Percentiles rank a stretch among this genome's conserved stretches.
Evolutionary conservation across 2,113 vertebrate genomes (phyloP).

Genomic region (Syngnathus typhle): DNA sequence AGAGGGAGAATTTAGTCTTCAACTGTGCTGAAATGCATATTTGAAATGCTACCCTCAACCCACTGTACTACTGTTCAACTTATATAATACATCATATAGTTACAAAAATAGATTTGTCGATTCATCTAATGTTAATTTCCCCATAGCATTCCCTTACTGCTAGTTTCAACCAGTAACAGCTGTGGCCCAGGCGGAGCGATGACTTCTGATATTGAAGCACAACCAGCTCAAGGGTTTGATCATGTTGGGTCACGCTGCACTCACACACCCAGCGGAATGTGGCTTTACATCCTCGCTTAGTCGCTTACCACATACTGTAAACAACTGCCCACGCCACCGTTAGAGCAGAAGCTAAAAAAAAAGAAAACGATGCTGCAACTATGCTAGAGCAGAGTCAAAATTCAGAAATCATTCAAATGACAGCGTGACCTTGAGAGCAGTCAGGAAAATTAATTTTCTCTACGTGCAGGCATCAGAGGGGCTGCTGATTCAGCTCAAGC

Average conservation of each 20-base stretch:
- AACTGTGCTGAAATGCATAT: no score
- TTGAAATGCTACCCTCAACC: neutral
- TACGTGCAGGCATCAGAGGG: no score
- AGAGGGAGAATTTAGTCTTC: no score
- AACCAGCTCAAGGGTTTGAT: slow-evolving; percentile 3
- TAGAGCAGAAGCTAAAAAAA: neutral
- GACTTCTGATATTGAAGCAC: slow-evolving; percentile 14
- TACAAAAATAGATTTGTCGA: no score
- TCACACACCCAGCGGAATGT: slow-evolving; percentile 31
- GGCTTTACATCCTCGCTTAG: slow-evolving; percentile 5
- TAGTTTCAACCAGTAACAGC: neutral
- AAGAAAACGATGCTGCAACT: neutral
- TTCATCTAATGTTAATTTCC: no score
- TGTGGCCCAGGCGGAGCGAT: slow-evolving; percentile 2
- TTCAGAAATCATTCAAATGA: slow-evolving; percentile 12
- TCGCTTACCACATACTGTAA: slow-evolving; percentile 3
- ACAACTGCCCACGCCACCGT: slow-evolving; percentile 18
- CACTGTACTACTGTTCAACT: no score
- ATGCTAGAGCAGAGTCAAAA: neutral
- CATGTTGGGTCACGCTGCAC: slow-evolving; percentile 27
- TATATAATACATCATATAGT: no score
- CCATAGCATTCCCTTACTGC: neutral
- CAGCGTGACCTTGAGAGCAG: neutral
- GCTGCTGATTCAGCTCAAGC: no score
- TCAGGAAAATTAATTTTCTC: neutral